Base-by-base conservation (phyloP, 2,113 vertebrate genomes). In the Irena cyanogastra region DNA sequence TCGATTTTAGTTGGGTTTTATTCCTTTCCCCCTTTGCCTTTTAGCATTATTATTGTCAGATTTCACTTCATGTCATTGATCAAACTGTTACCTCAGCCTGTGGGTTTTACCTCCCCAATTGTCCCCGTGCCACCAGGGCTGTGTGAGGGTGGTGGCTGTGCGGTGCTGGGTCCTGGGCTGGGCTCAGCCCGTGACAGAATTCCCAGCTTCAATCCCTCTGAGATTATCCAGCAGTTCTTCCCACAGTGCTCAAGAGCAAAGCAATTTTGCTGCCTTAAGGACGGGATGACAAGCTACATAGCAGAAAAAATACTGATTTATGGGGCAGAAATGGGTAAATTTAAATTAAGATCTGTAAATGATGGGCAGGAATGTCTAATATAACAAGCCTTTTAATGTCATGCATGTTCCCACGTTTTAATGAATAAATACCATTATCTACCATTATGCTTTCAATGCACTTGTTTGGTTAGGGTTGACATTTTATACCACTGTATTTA, bases 381-480 rank as follows among this genome's bases (percentile, higher is more conserved):
- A 52, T 4, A 79, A 35, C 5, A 59, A 68, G 17, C 30, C 17
- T 80, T 75, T 70, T 59, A 90, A 63, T 41, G 44, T 47, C 56
- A 75, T 28, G 31, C 13, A 15, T 60, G 20, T 60, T 83, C 52
- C 61, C 4, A 2, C 19, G 14, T 64, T 93, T 89, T 68, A 71
- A 78, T 71, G 86, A 35, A 35, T 71, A 96, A 89, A 47, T 83
- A 26, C 45, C 56, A 81, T 88, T 94, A 80, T 57, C 70, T 88
- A 50, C 71, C 66, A 63, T 83, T 77, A 92, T 83, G 39, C 56
- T 95, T 92, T 78, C 60, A 71, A 24, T 61, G 76, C 28, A 71
- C n/a, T 90, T 92, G 31, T 81, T 94, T 94, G 60, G 72, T 56
- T 91, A 89, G 53, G n/a, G 41, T 37, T 93, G 90, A 94, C 85